Conservation (phyloP, 1,140 invertebrate species). For the Mesaphorura yosii region DNA sequence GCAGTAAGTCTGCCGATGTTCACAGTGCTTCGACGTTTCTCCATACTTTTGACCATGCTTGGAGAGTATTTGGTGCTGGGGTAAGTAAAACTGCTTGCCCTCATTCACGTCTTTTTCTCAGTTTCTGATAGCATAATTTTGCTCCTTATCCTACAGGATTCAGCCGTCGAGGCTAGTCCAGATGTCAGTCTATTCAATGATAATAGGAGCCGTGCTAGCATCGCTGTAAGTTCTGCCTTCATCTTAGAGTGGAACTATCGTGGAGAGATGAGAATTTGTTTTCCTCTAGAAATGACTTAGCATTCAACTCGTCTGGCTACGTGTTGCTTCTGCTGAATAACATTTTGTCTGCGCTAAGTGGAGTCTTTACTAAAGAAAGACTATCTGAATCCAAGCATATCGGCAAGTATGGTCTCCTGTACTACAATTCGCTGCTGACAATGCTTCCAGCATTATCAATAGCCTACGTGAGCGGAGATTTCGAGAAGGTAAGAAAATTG, state of each 20-base stretch:
- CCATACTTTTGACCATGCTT: conserved; percentile 96
- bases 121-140: background rate
- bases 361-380: conserved; percentile 95
- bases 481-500: conserved; percentile 46
- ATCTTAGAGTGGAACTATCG: background rate
- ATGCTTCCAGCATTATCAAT: conserved; percentile 63
- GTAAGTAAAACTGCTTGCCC: conserved; percentile 39
- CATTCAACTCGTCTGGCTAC: conserved; percentile 73
- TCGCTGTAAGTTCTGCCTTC: conserved; percentile 40
- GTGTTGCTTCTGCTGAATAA: background rate
- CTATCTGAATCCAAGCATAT: conserved; percentile 73
- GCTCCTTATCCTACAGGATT: conserved; percentile 36
- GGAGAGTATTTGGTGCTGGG: conserved; percentile 79
- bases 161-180: conserved; percentile 44
- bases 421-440: conserved; percentile 95
- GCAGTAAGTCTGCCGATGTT: conserved; percentile 96
- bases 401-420: conserved; percentile 92
- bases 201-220: conserved; percentile 79
- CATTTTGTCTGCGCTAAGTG: conserved; percentile 89
- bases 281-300: conserved; percentile 64
- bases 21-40: conserved; percentile 87
- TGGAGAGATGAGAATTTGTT: conserved; percentile 5
- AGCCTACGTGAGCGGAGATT: conserved; percentile 65
- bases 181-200: conserved; percentile 91
- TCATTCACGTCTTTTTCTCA: too few relatives aligned